Evolutionary conservation across 2,113 vertebrate species (phyloP).

Genomic region (Salvator merianae): DNA sequence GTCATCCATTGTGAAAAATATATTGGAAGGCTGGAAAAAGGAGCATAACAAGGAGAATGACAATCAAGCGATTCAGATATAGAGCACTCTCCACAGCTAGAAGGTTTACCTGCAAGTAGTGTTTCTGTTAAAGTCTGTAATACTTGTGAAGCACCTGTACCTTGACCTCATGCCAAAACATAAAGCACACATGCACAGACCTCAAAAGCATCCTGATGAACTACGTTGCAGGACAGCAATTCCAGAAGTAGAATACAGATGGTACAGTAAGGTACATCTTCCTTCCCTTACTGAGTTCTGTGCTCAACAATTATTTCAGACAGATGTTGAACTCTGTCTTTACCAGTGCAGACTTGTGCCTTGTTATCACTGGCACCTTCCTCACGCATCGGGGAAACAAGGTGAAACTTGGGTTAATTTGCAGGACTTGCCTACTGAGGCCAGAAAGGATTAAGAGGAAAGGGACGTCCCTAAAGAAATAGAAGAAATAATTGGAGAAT

Average conservation of each 20-base stretch:
- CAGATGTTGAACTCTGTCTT: not conserved
- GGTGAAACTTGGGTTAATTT: too few species aligned
- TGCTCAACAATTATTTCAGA: not conserved
- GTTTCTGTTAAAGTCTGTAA: too few species aligned
- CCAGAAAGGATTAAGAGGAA: too few species aligned
- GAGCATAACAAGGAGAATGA: not conserved
- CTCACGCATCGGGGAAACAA: too few species aligned
- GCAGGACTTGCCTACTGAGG: too few species aligned
- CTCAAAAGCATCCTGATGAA: not conserved
- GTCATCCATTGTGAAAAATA: constrained; percentile 98
- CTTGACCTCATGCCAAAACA: not conserved
- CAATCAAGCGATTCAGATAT: not conserved
- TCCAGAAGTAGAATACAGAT: not conserved
- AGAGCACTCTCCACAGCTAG: not conserved
- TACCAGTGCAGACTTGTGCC: too few species aligned
- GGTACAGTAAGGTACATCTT: not conserved
- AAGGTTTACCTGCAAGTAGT: too few species aligned
- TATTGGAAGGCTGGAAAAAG: constrained; percentile 91
- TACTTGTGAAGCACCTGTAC: not conserved
- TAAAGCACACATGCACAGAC: not conserved
- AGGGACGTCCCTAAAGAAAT: too few species aligned
- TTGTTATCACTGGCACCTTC: too few species aligned
- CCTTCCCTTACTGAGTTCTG: too few species aligned
- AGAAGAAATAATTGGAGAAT: too few species aligned
- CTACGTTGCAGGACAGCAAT: too few species aligned